phyloP scores from a whole-genome alignment of 2,888 invertebrate species.

The Synanthedon tipuliformis region DNA sequence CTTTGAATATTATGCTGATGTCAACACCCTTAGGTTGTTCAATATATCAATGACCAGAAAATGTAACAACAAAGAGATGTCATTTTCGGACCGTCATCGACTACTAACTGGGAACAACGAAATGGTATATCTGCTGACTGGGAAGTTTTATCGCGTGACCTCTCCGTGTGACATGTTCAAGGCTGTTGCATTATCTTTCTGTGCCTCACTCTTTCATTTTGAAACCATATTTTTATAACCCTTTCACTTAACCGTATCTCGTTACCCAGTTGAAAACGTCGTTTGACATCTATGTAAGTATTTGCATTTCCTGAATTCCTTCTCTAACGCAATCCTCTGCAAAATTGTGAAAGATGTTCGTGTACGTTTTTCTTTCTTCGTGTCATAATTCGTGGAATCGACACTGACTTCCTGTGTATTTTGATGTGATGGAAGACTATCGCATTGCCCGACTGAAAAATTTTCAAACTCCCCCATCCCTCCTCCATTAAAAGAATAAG shows the following conservation, averaged over 20 bases:
- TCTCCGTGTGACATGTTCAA: neutral
- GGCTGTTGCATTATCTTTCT: constrained; percentile 3
- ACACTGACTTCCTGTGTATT: no score
- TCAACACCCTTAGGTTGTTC: no score
- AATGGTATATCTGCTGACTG: no score
- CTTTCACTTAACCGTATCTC: constrained; percentile 65
- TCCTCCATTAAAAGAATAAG: no score
- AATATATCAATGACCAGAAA: no score
- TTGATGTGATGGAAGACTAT: neutral
- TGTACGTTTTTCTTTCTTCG: neutral
- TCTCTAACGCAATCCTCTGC: neutral
- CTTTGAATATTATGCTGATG: no score
- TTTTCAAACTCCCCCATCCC: no score
- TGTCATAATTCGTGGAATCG: constrained; percentile 11
- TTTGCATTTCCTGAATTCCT: neutral
- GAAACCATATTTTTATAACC: constrained; percentile 84
- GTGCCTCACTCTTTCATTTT: constrained; percentile 75
- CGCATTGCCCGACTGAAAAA: no score
- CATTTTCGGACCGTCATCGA: no score
- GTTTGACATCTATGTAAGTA: neutral
- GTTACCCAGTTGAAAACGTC: neutral
- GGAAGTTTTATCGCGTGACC: no score
- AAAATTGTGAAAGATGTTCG: neutral
- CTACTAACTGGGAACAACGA: no score
- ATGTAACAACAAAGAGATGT: no score